phyloP scores from a whole-genome alignment of 2,888 invertebrate species.

The Tinea pellionella region DNA sequence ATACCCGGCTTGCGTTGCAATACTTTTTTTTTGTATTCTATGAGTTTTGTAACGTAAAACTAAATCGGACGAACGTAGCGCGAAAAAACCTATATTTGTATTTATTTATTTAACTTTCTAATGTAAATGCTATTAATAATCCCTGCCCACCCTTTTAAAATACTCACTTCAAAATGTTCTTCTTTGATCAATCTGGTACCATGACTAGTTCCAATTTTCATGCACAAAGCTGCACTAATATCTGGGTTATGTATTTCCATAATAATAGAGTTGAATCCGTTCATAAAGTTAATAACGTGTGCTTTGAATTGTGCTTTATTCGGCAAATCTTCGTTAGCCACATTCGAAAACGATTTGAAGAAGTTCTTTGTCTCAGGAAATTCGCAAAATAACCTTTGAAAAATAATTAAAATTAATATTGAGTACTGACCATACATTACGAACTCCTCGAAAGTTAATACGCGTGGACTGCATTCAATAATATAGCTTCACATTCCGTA shows the following conservation, averaged over 20 bases:
- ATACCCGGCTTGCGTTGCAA: too few relatives aligned
- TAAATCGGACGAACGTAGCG: too few relatives aligned
- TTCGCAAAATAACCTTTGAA: slow-evolving; percentile 32
- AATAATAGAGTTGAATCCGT: slow-evolving; percentile 32
- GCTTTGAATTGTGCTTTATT: slow-evolving; percentile 35
- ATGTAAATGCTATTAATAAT: not conserved
- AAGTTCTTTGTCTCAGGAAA: slow-evolving; percentile 33
- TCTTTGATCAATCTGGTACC: slow-evolving; percentile 25
- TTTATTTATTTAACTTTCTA: too few relatives aligned
- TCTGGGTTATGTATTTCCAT: slow-evolving; percentile 36
- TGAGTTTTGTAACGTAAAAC: too few relatives aligned
- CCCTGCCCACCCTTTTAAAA: not conserved
- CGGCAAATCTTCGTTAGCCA: slow-evolving; percentile 29
- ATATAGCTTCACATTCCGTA: too few relatives aligned
- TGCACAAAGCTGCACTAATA: slow-evolving; percentile 38
- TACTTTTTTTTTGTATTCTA: too few relatives aligned
- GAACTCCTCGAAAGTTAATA: too few relatives aligned
- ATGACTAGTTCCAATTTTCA: slow-evolving; percentile 43
- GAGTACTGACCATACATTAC: too few relatives aligned
- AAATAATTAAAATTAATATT: not conserved
- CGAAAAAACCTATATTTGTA: too few relatives aligned
- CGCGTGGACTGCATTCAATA: too few relatives aligned
- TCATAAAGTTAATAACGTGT: slow-evolving; percentile 43
- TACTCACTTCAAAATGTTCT: slow-evolving; percentile 38
- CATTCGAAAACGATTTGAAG: slow-evolving; percentile 33